Percentiles rank a stretch among this genome's conserved stretches.
Conservation (phyloP, 1,140 invertebrate genomes). For the Lordiphosa mommai region DNA sequence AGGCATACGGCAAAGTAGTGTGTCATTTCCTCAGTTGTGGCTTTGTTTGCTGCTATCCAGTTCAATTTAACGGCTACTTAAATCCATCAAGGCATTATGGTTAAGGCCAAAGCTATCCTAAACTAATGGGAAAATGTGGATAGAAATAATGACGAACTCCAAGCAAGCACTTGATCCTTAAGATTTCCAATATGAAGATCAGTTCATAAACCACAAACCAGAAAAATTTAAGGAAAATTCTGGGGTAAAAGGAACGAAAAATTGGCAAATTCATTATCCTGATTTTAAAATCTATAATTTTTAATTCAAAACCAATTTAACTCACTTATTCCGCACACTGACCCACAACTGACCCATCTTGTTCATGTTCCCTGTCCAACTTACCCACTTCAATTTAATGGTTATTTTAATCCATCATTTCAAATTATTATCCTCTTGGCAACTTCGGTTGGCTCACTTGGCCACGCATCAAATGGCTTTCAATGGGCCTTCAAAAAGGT, state of each 20-base stretch:
- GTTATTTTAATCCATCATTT: conserved; percentile 66
- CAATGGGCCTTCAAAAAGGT: conserved; percentile 59
- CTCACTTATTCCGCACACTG: too few relatives aligned
- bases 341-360: neutral
- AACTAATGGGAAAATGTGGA: too few relatives aligned
- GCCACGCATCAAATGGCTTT: conserved; percentile 71
- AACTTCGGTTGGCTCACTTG: conserved; percentile 52
- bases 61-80: conserved; percentile 59
- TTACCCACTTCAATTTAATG: conserved; percentile 45
- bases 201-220: too few relatives aligned
- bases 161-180: too few relatives aligned
- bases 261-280: too few relatives aligned
- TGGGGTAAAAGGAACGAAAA: too few relatives aligned
- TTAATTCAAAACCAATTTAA: too few relatives aligned
- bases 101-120: too few relatives aligned
- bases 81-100: conserved; percentile 27
- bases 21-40: neutral
- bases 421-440: conserved; percentile 67
- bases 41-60: conserved; percentile 23
- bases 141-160: too few relatives aligned
- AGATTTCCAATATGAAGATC: too few relatives aligned
- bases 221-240: too few relatives aligned
- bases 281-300: too few relatives aligned
- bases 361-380: neutral
- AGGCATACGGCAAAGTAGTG: neutral